A percentile compares a stretch with the other conserved stretches of the same genome.
These are phyloP conservation scores for Balearica regulorum DNA, from an alignment of 2,797 vertebrate species.

Conservation along the genomic window DNA sequence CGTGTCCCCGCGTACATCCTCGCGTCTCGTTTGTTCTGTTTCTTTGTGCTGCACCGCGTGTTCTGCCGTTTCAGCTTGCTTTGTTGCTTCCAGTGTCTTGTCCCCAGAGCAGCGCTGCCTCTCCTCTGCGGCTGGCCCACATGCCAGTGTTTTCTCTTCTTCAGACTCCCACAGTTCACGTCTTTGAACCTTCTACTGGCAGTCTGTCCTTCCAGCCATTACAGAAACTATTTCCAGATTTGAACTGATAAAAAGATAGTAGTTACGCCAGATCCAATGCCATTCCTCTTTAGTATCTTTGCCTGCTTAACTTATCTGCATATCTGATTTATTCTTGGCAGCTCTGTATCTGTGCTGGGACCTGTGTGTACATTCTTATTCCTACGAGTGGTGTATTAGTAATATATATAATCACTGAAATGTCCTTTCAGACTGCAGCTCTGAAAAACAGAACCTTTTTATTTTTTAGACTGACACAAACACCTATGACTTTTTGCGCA, in stretches of 20 bases:
- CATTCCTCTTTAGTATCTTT: neutral
- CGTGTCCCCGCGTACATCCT: neutral
- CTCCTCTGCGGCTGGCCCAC: neutral
- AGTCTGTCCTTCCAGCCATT: constrained; percentile 8
- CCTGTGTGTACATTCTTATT: neutral
- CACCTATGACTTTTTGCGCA: neutral
- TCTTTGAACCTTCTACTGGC: constrained; percentile 12
- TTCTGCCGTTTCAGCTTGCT: neutral
- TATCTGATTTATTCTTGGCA: constrained; percentile 54
- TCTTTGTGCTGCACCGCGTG: neutral
- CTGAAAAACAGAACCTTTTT: neutral
- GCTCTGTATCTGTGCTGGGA: neutral
- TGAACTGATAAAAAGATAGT: neutral
- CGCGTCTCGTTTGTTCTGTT: neutral
- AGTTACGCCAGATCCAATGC: neutral
- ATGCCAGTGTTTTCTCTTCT: neutral
- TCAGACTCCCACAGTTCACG: neutral
- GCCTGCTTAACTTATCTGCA: constrained; percentile 31
- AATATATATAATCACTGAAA: neutral
- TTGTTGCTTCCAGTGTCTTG: neutral
- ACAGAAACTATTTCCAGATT: constrained; percentile 19
- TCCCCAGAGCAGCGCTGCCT: neutral
- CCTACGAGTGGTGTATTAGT: neutral
- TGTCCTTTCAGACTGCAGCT: neutral
- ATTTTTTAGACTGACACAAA: neutral